phyloP scores from a whole-genome alignment of 2,113 vertebrate species.

The Gracilinanus agilis region DNA sequence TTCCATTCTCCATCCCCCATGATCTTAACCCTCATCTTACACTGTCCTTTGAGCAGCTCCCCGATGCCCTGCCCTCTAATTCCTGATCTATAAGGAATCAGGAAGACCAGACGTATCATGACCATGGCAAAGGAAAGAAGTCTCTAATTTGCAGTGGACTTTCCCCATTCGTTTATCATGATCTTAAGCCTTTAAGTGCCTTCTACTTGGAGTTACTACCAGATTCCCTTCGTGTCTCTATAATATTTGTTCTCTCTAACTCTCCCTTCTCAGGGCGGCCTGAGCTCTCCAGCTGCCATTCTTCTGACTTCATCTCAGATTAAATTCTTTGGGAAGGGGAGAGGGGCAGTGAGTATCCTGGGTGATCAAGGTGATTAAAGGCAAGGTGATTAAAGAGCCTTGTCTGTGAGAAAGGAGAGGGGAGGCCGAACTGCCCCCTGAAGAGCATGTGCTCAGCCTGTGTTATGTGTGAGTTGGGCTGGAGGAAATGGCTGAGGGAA shows the following conservation, averaged over 20 bases:
- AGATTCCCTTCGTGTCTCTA: background rate
- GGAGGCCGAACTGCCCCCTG: background rate
- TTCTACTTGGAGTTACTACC: background rate
- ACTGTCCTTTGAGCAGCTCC: background rate
- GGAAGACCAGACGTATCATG: background rate
- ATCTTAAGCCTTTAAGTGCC: background rate
- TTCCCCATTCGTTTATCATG: background rate
- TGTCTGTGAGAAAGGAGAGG: background rate
- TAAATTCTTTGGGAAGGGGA: background rate
- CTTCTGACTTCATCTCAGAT: conserved; percentile 20
- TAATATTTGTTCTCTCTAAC: background rate
- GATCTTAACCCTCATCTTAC: background rate
- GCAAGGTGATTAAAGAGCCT: background rate
- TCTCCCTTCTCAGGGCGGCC: conserved; percentile 18
- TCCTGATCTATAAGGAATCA: background rate
- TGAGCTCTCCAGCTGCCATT: conserved; percentile 11
- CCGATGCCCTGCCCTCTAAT: background rate
- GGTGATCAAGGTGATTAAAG: background rate
- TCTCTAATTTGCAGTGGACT: background rate
- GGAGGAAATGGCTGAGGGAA: background rate
- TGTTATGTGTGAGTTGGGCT: background rate
- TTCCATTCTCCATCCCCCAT: background rate
- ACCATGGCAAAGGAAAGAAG: background rate
- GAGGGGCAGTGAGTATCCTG: background rate
- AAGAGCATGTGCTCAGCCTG: conserved; percentile 47